Evolutionary conservation across 2,113 vertebrate genomes (phyloP).

Genomic region (Phocoena sinus): DNA sequence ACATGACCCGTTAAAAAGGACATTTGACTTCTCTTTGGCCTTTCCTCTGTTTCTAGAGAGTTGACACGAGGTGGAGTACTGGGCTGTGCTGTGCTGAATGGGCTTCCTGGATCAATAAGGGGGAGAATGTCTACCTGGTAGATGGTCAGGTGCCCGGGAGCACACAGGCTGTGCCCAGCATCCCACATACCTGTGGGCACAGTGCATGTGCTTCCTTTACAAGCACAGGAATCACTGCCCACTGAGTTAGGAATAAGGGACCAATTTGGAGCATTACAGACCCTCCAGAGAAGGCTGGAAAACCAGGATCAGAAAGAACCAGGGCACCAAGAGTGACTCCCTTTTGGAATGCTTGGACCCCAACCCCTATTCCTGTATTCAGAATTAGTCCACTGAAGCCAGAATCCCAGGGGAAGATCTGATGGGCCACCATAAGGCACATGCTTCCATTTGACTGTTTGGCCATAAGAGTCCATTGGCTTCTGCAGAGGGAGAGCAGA

Average conservation of each 20-base stretch:
- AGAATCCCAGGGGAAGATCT: not conserved
- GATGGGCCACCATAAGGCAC: not conserved
- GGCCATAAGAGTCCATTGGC: not conserved
- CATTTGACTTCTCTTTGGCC: not conserved
- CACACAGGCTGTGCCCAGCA: not conserved
- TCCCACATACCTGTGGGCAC: not conserved
- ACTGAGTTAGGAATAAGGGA: not conserved
- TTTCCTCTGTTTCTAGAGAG: not conserved
- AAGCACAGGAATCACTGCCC: not conserved
- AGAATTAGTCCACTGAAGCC: not conserved
- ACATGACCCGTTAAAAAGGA: not conserved
- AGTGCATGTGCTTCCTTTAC: not conserved
- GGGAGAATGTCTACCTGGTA: not conserved
- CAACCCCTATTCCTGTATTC: no score
- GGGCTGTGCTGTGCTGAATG: not conserved
- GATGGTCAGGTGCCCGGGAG: not conserved
- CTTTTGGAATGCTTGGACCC: not conserved
- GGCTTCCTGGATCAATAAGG: not conserved
- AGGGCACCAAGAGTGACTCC: not conserved
- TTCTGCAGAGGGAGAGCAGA: not conserved
- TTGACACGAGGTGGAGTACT: not conserved
- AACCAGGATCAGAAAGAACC: not conserved
- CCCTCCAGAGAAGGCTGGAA: not conserved
- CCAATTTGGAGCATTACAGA: not conserved
- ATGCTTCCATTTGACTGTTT: not conserved